Evolutionary conservation across 2,888 invertebrate species (phyloP), one percentile per base, ranked within the genome.

Genomic region (Trichacis sp.): DNA sequence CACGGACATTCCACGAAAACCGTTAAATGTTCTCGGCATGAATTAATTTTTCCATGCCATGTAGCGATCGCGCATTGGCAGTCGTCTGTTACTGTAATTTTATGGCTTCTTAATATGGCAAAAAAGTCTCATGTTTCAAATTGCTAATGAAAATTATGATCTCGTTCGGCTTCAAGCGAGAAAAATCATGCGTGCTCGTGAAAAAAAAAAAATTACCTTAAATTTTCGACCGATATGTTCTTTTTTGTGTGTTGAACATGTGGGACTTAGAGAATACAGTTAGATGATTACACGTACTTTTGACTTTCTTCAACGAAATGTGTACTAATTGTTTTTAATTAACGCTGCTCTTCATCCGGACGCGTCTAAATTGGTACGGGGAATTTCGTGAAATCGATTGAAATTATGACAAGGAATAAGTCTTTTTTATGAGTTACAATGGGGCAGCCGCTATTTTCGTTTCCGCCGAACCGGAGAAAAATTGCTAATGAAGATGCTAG

Each of bases 1-100:
- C 76, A 75, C 70, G 62, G 73, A 77, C 83, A 84, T 84, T 84
- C 84, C 83, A 77, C 76, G 76, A 78, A 81, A 83, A 83, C 84
- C 84, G 84, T 84, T 84, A 84, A 83, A 77, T 79, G 77, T 78
- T 77, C 69, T 73, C 68, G 64, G 63, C 60, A 70, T 69, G 68
- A 68, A 69, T 70, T 72, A 65, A 70, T 69, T 68, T 64, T 63
- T 68, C 62, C 62, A 56, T 68, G 64, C 58, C 68, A 64, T 29
- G 61, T 61, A 68, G 64, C 64, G 24, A 53, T 52, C 46, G 62
- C 15, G 59, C 58, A 64, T 64, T 51, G 62, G 59, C 62, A 68
- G 57, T 54, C 56, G 58, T 15, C 46, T 58, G 12, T 36, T 36
- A 36, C 36, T 36, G 9, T 36, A 36, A 24, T 24, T 24, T n/a